Evolutionary conservation across 2,113 vertebrate genomes (phyloP).

Genomic region (Stegostoma tigrinum): DNA sequence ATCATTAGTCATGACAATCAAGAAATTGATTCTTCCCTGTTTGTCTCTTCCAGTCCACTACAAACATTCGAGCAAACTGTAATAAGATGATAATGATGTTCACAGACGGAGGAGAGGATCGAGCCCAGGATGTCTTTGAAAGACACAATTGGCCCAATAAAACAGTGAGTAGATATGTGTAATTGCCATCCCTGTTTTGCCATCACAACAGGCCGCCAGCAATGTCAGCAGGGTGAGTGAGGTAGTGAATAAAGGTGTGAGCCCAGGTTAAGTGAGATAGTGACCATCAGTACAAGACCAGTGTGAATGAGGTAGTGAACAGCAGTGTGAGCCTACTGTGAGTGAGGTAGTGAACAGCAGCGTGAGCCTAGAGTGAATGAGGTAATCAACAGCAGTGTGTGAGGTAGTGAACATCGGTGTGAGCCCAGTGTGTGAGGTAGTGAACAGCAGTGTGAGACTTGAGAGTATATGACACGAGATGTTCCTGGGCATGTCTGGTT

Average conservation of each 20-base stretch:
- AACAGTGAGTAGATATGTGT: constrained; percentile 66
- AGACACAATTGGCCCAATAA: constrained; percentile 99
- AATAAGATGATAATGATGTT: constrained; percentile 99
- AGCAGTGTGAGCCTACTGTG: neutral
- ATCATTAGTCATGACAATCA: neutral
- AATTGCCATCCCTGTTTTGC: too few species aligned
- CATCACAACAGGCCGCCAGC: neutral
- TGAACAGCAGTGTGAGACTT: too few species aligned
- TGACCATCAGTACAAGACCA: too few species aligned
- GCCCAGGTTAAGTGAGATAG: neutral
- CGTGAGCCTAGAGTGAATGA: too few species aligned
- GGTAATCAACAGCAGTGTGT: too few species aligned
- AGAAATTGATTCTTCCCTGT: neutral
- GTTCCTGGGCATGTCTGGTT: neutral
- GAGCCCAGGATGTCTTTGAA: constrained; percentile 92
- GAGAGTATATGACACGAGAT: too few species aligned
- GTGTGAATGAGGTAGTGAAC: neutral
- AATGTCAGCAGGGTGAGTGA: too few species aligned
- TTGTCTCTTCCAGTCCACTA: constrained; percentile 62
- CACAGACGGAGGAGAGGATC: constrained; percentile 92
- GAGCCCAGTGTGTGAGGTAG: too few species aligned
- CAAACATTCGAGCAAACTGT: constrained; percentile 85
- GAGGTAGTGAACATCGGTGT: too few species aligned
- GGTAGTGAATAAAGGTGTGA: neutral
- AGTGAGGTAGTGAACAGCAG: too few species aligned